phyloP scores from a whole-genome alignment of 2,797 vertebrate species.

The Scomberomorus guttatus region DNA sequence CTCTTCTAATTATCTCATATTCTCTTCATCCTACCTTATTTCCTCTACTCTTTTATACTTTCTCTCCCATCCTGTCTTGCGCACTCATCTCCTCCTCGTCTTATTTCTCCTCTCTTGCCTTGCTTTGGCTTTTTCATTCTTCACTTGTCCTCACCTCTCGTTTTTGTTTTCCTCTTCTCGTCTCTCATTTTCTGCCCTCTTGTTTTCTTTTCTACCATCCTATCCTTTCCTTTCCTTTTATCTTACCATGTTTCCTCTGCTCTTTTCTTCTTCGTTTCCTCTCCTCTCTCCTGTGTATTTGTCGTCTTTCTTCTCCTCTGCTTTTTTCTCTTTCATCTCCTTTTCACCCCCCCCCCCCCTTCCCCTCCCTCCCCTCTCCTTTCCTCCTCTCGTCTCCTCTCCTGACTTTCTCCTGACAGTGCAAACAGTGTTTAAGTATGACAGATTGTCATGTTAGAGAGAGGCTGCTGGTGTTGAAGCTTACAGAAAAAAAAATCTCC shows the following conservation, averaged over 20 bases:
- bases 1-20: background rate
- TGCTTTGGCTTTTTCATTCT: too few relatives aligned
- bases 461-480: background rate
- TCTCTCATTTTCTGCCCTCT: background rate
- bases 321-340: too few relatives aligned
- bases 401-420: background rate
- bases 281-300: too few relatives aligned
- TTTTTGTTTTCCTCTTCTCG: background rate
- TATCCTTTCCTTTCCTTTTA: too few relatives aligned
- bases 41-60: too few relatives aligned
- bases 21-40: too few relatives aligned
- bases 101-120: background rate
- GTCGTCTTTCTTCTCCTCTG: too few relatives aligned
- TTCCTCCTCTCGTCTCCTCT: background rate
- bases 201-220: too few relatives aligned
- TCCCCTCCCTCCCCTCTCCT: background rate
- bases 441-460: constrained; percentile 12
- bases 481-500: background rate
- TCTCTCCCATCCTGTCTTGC: too few relatives aligned
- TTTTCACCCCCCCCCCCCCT: background rate
- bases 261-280: background rate
- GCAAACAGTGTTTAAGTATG: background rate
- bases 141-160: too few relatives aligned
- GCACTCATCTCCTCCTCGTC: too few relatives aligned
- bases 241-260: background rate